phyloP scores from a whole-genome alignment of 2,888 invertebrate species.

The Agrypnus murinus region DNA sequence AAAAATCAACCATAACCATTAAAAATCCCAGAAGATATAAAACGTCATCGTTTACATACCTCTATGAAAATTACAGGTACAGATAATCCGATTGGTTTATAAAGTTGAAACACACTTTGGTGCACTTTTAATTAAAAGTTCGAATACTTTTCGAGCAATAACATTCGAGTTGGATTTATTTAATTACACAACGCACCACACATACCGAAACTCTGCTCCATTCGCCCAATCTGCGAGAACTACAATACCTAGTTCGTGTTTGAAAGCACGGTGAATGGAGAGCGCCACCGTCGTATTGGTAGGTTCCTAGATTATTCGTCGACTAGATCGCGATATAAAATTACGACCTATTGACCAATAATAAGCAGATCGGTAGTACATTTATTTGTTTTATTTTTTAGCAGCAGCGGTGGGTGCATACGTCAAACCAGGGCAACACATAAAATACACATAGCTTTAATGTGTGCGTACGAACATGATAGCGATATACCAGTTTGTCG shows the following conservation, averaged over 20 bases:
- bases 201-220: background rate
- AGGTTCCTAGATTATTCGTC: background rate
- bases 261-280: background rate
- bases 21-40: conserved; percentile 18
- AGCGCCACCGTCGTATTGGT: conserved; percentile 2
- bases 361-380: no score
- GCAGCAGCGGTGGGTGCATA: no score
- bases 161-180: background rate
- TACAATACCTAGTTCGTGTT: conserved; percentile 1
- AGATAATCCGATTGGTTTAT: conserved; percentile 18
- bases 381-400: no score
- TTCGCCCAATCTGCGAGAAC: background rate
- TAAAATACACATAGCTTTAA: no score
- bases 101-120: conserved; percentile 4
- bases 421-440: no score
- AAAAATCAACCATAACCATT: conserved; percentile 2
- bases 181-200: conserved; percentile 27
- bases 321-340: background rate
- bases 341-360: no score
- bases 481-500: no score
- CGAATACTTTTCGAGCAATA: conserved; percentile 6
- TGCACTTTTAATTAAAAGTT: conserved; percentile 13
- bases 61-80: conserved; percentile 23
- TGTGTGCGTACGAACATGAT: no score
- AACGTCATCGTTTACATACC: conserved; percentile 38